Base-by-base conservation (phyloP, 2,113 vertebrate genomes). In the Protobothrops flavoviridis region DNA sequence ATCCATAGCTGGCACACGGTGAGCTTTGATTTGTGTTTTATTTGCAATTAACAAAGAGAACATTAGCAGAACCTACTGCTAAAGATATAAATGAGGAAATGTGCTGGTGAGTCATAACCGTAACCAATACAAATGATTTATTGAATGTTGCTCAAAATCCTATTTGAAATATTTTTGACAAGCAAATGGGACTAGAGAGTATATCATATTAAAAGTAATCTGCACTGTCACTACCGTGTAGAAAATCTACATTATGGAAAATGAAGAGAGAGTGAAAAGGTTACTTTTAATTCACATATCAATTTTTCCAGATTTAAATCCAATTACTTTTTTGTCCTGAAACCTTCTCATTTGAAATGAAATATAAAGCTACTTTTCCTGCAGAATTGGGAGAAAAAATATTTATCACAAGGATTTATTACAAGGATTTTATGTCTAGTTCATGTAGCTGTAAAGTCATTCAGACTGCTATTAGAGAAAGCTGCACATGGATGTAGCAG, bases 1-100 rank as follows among this genome's bases (percentile, higher is more conserved):
- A 56, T 53, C 43, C n/a, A 17, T 13, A 81, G 15, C n/a, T 43
- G 13, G 69, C 89, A 90, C 4, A 7, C 24, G 48, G 23, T n/a
- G 93, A 59, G 59, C 86, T 90, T 92, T 86, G 59, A 23, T 39
- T 45, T 69, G 57, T 45, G 48, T 39, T 81, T 88, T 43, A 74
- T 74, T 92, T 92, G 69, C 20, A 87, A 7, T 45, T 69, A 56
- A 64, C 9, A 56, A 87, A 87, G 43, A 6, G 11, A 87, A 57
- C 87, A 26, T 90, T 69, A 94, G 57, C 26, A 87, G 33, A 88
- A 43, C 69, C 10, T 11, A 23, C 15, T 45, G 6, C 39, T 91
- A 8, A 93, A 81, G 43, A 39, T 39, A 39, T 55, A 88, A 88
- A 21, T 13, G 17, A 50, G n/a, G 8, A 55, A 93, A 57, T 50